Evolutionary conservation across 92 coral and sea anemone species (phyloP).

Genomic region (Phymanthus crucifer): DNA sequence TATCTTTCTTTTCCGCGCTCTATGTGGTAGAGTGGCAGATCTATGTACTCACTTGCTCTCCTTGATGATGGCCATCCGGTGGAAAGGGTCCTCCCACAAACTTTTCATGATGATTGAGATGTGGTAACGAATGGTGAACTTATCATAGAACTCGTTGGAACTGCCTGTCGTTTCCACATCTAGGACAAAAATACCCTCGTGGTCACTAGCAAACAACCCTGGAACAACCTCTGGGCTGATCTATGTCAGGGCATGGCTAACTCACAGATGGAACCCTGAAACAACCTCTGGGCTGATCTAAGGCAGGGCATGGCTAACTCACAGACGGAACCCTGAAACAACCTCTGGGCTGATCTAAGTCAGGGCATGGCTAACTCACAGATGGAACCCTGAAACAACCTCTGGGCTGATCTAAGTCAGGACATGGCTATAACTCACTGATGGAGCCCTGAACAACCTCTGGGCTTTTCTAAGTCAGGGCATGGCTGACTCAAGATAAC

Average conservation of each 20-base stretch:
- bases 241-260: background rate
- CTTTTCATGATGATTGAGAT: conserved; percentile 95
- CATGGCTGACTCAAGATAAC: too few relatives aligned
- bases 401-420: background rate
- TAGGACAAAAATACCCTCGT: conserved; percentile 43
- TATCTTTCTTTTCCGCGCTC: too few relatives aligned
- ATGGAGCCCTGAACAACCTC: too few relatives aligned
- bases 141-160: conserved; percentile 94
- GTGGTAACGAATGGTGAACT: conserved; percentile 95
- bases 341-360: background rate
- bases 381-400: too few relatives aligned
- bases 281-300: background rate
- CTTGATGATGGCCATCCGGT: conserved; percentile 75
- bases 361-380: background rate
- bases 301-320: background rate
- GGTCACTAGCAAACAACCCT: too few relatives aligned
- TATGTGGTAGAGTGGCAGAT: too few relatives aligned
- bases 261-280: too few relatives aligned
- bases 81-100: conserved; percentile 85
- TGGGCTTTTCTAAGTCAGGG: background rate
- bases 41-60: conserved; percentile 78
- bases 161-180: conserved; percentile 98
- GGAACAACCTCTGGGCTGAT: background rate
- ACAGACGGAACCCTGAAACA: too few relatives aligned
- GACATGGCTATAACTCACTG: too few relatives aligned